Base-by-base conservation (phyloP, 2,797 vertebrate genomes). In the Micrastur ruficollis region DNA sequence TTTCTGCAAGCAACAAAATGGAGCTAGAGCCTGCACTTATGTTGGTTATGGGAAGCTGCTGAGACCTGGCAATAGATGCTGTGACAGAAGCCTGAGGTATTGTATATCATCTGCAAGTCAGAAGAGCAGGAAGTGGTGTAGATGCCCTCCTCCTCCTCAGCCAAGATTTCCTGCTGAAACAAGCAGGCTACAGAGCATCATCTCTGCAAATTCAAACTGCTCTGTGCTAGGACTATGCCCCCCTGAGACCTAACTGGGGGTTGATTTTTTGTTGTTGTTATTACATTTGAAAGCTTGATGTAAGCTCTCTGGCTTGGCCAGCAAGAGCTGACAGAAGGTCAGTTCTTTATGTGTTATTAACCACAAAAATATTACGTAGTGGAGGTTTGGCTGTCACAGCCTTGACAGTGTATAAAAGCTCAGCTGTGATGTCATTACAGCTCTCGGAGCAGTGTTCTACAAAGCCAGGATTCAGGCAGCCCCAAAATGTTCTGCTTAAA, bases 341-440 rank as follows among this genome's bases (percentile, higher is more conserved):
- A 75, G 62, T 38, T 86, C 34, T 95, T 83, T 65, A 32, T 63
- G 31, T 71, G 58, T 59, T 70, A 61, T 50, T 93, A 93, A 82
- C 50, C 46, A 86, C 68, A 84, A 56, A 85, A 94, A 56, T 76
- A 42, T 36, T 82, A 62, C 6, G 3, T 50, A 75, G 53, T 31
- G 58, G 53, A 78, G 53, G 19, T 91, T 91, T 81, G 86, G 65
- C 81, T 93, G 72, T 76, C 65, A 50, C 65, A 76, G 70, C 53
- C 82, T 76, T 68, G 50, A 53, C 68, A 62, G 55, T 20, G n/a
- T 86, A 1, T 72, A 85, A 71, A 65, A 76, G 90, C 81, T 93
- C 58, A 42, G 73, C 92, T 89, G 29, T 93, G 82, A 79, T 93
- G 88, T 96, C 95, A 91, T 81, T 87, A n/a, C 62, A 84, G 85